phyloP scores from a whole-genome alignment of 2,888 invertebrate species.

The Merodon equestris region DNA sequence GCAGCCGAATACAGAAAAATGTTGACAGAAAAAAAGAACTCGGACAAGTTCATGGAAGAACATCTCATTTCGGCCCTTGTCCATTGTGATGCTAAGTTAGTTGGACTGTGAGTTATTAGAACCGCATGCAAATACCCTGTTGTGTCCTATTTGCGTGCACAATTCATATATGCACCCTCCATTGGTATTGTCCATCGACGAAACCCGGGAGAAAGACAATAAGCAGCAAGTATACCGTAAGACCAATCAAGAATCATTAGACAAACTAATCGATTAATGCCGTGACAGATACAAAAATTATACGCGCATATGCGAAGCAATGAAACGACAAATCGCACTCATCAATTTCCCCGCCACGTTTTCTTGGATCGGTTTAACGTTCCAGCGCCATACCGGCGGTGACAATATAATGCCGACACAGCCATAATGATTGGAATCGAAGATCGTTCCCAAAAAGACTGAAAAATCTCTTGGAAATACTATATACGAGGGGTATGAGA shows the following conservation, averaged over 20 bases:
- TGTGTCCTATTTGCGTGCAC: slow-evolving; percentile 36
- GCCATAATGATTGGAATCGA: no score
- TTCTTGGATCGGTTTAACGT: neutral
- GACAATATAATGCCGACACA: slow-evolving; percentile 23
- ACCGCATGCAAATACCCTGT: slow-evolving; percentile 22
- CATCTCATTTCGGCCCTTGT: slow-evolving; percentile 14
- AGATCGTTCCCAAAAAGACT: no score
- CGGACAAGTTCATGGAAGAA: neutral
- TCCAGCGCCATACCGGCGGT: neutral
- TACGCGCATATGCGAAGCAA: slow-evolving; percentile 21
- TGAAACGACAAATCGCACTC: slow-evolving; percentile 24
- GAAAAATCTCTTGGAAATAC: no score
- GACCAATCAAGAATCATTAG: slow-evolving; percentile 21
- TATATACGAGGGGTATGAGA: no score
- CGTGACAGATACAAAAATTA: neutral
- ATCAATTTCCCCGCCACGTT: slow-evolving; percentile 17
- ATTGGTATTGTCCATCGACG: neutral
- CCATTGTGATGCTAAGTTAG: slow-evolving; percentile 35
- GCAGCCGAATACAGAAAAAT: neutral
- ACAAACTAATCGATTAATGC: slow-evolving; percentile 21
- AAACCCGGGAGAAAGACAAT: neutral
- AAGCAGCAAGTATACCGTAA: neutral
- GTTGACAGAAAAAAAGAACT: neutral
- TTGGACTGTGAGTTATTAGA: slow-evolving; percentile 18
- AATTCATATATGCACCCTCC: neutral